Evolutionary conservation across 2,888 invertebrate species (phyloP), one percentile per base, ranked within the genome.

Genomic region (Diabrotica balteata): DNA sequence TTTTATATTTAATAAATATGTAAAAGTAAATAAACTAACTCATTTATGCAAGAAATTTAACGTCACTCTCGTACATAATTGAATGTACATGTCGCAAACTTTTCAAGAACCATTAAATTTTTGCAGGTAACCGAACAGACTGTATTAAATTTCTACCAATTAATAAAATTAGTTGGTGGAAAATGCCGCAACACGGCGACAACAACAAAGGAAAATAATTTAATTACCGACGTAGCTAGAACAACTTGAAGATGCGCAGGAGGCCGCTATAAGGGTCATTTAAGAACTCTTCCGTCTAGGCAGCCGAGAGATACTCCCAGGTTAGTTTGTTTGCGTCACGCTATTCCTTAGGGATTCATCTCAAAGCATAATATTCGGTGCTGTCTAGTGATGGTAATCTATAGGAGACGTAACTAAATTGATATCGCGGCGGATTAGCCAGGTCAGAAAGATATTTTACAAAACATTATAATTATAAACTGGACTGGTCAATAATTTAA

Each of bases 291-390:
- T 49, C 49, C 11, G 11, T 49, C 49, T 49, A 10, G 10, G 10
- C 49, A 49, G 49, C 49, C 49, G 10, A 49, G 10, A 10, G 49
- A 49, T 11, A 4, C 11, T 11, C 11, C 11, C 11, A 49, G 32
- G 32, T 32, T 32, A 58, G 58, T 17, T 58, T 58, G 47, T 58
- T 58, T 58, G 47, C 47, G 58, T 32, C 58, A 58, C 44, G 58
- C 58, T 58, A 58, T 58, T 58, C 58, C 58, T 47, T 4, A 22
- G 58, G n/a, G 58, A 58, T 47, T 22, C 58, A 58, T 58, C 58
- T 58, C 46, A 45, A 47, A 58, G 58, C 32, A 22, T 58, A 46
- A 58, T 58, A 58, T 22, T 47, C n/a, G 46, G 22, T 58, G 58
- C 22, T 58, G 58, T 22, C 32, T 32, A 32, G 32, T 32, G 32